Evolutionary conservation across 2,113 vertebrate species (phyloP).

Genomic region (Emydocephalus ijimae): DNA sequence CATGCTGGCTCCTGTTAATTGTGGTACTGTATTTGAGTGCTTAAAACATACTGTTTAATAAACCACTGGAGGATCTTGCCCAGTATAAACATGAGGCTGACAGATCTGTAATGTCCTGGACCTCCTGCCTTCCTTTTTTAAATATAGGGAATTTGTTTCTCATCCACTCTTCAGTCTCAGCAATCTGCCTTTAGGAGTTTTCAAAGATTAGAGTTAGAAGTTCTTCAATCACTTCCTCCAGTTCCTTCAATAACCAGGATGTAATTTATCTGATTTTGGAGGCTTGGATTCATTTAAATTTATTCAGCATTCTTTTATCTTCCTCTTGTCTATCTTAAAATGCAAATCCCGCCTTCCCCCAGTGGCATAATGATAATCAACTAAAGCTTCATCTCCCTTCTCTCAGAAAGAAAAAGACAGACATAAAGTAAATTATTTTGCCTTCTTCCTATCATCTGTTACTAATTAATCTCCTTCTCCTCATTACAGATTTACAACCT

Average conservation of each 20-base stretch:
- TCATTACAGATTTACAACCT: background rate
- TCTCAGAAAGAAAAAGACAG: background rate
- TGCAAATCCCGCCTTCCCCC: background rate
- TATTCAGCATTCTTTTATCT: background rate
- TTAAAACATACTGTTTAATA: background rate
- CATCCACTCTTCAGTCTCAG: background rate
- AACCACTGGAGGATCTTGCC: background rate
- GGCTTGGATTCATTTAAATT: background rate
- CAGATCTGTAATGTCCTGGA: background rate
- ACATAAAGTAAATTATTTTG: background rate
- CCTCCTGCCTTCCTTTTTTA: background rate
- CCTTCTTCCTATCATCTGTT: background rate
- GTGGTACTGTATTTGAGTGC: background rate
- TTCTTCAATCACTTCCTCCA: background rate
- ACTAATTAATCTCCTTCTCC: background rate
- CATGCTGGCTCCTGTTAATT: background rate
- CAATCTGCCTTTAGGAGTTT: background rate
- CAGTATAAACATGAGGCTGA: background rate
- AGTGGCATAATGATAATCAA: background rate
- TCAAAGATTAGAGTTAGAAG: background rate
- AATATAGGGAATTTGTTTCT: background rate
- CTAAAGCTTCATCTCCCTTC: background rate
- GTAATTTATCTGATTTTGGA: background rate
- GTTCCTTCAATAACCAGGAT: background rate
- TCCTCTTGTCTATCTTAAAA: background rate